A percentile compares a stretch with the other conserved stretches of the same genome.
Conservation (phyloP, 1,140 invertebrate species). For the Eubasilissa regina region DNA sequence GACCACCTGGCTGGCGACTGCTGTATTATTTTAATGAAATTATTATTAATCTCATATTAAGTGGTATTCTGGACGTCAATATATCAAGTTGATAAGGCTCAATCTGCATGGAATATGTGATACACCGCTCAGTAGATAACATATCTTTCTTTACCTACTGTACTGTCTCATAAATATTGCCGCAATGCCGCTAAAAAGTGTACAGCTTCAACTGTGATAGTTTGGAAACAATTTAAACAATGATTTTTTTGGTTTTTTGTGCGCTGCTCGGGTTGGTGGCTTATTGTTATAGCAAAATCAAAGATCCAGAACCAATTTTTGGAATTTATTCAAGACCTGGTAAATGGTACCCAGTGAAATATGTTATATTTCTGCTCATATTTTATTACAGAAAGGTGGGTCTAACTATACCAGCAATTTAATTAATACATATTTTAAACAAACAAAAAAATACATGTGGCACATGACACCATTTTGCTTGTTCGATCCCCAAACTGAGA, state of each 20-base stretch:
- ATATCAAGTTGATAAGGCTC: conserved; percentile 29
- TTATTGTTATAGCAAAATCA: conserved; percentile 43
- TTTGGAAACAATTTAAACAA: conserved; percentile 5
- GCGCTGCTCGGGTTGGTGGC: not conserved
- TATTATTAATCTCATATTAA: conserved; percentile 33
- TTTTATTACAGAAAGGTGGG: conserved; percentile 74
- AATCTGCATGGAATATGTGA: conserved; percentile 13
- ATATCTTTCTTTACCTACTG: conserved; percentile 6
- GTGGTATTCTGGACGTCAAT: conserved; percentile 20
- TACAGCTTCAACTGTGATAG: not conserved
- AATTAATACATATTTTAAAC: too few relatives aligned
- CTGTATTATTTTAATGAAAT: not conserved
- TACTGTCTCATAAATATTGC: conserved; percentile 20
- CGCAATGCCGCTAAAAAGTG: conserved; percentile 8
- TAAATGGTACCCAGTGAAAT: conserved; percentile 78
- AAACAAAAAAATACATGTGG: too few relatives aligned
- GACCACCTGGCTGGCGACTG: too few relatives aligned
- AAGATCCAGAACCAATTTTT: conserved; percentile 71
- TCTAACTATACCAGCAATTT: too few relatives aligned
- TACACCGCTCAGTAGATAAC: conserved; percentile 6
- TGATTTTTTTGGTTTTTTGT: not conserved
- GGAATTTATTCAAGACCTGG: conserved; percentile 75
- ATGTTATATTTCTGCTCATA: conserved; percentile 71
- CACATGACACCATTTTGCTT: too few relatives aligned
- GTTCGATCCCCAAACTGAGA: too few relatives aligned